Evolutionary conservation across 2,113 vertebrate species (phyloP).

Genomic region (Albula glossodonta): DNA sequence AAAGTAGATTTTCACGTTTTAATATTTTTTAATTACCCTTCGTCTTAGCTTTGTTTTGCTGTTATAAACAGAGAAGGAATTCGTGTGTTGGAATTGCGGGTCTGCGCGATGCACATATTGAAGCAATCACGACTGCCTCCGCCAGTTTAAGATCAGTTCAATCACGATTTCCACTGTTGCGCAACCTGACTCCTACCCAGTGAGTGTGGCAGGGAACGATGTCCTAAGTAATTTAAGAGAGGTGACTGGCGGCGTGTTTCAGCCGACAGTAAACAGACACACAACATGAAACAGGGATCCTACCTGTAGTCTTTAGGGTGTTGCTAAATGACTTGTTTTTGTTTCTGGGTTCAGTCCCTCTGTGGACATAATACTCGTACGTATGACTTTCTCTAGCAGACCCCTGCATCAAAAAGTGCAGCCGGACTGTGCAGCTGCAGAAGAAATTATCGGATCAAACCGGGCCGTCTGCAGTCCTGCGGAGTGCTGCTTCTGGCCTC

Average conservation of each 20-base stretch:
- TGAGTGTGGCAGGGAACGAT: background rate
- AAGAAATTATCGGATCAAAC: conserved; percentile 46
- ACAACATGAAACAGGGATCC: background rate
- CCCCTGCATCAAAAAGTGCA: background rate
- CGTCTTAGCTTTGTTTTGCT: background rate
- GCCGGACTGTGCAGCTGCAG: conserved; percentile 42
- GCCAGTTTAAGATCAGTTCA: background rate
- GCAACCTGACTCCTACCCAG: background rate
- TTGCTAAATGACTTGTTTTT: background rate
- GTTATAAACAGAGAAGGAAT: background rate
- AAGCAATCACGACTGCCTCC: background rate
- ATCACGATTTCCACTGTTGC: conserved; percentile 1
- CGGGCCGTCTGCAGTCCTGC: conserved; percentile 27
- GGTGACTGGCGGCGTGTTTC: background rate
- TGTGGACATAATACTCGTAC: too few species aligned
- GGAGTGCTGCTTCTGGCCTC: conserved; percentile 11
- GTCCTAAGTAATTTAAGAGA: background rate
- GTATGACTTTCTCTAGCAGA: background rate
- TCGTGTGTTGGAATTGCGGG: background rate
- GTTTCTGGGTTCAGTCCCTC: background rate
- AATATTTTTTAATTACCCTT: background rate
- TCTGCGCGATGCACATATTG: background rate
- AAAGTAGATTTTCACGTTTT: background rate
- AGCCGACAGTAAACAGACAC: background rate
- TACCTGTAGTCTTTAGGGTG: too few species aligned